A percentile compares a stretch with the other conserved stretches of the same genome.
These are phyloP conservation scores for Ivindomyrus marchei DNA, from an alignment of 2,113 vertebrate species.

Conservation along the genomic window DNA sequence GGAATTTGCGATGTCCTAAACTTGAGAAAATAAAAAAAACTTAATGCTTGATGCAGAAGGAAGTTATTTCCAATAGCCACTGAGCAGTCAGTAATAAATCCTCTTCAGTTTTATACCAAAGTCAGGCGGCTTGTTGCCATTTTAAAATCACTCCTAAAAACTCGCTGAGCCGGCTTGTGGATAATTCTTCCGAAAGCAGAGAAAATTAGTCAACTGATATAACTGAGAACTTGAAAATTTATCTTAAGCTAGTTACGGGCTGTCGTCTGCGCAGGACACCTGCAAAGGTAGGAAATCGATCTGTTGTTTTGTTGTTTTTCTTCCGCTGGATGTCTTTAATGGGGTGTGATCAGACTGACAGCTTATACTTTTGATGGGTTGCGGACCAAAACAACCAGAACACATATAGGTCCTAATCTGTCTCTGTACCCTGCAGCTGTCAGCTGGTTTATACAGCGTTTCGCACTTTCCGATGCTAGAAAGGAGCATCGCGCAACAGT, in stretches of 20 bases:
- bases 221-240: neutral
- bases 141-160: neutral
- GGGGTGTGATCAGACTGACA: neutral
- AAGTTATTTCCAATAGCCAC: neutral
- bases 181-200: neutral
- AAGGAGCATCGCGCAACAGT: neutral
- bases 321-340: neutral
- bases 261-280: neutral
- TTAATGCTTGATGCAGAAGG: neutral
- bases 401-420: neutral
- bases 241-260: neutral
- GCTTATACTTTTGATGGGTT: neutral
- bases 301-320: neutral
- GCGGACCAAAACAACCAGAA: neutral
- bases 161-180: conserved; percentile 5
- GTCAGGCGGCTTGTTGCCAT: neutral
- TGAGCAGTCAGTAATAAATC: neutral
- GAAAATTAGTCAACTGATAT: conserved; percentile 3
- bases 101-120: neutral
- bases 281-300: conserved; percentile 17
- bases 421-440: neutral
- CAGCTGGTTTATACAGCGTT: neutral
- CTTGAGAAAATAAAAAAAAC: conserved; percentile 4
- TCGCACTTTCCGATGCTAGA: neutral
- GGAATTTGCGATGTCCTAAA: conserved; percentile 19